Evolutionary conservation across 2,797 vertebrate genomes (phyloP).

Genomic region (Syngnathus rostellatus): DNA sequence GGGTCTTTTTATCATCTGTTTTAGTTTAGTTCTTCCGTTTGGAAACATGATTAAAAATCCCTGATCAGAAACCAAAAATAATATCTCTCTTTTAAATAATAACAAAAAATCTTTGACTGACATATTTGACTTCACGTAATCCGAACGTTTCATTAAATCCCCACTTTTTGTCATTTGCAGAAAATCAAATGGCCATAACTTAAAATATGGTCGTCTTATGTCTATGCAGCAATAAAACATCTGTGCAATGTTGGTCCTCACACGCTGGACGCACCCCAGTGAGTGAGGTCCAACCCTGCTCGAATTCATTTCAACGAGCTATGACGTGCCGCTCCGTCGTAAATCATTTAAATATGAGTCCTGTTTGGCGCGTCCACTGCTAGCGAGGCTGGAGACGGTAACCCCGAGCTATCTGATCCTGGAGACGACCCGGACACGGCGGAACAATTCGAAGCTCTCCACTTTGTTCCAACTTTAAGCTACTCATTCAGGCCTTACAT

Average conservation of each 20-base stretch:
- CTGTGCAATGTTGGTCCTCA: neutral
- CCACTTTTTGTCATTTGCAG: neutral
- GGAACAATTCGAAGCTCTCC: neutral
- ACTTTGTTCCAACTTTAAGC: conserved; percentile 29
- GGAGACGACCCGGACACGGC: neutral
- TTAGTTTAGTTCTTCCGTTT: too few species aligned
- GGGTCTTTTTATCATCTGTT: too few species aligned
- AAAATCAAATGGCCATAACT: neutral
- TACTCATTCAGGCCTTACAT: neutral
- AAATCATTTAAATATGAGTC: conserved; percentile 3
- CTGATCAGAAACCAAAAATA: too few species aligned
- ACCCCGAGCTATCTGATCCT: neutral
- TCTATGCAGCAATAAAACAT: neutral
- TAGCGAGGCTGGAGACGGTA: neutral
- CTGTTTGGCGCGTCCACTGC: neutral
- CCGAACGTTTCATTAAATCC: neutral
- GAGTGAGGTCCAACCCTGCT: neutral
- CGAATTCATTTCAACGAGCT: neutral
- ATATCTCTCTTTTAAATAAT: too few species aligned
- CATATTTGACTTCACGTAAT: too few species aligned
- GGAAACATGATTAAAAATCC: too few species aligned
- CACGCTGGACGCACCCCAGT: neutral
- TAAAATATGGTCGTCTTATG: neutral
- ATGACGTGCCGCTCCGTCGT: neutral
- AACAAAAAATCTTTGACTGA: too few species aligned